A percentile compares a stretch with the other conserved stretches of the same genome.
Conservation (phyloP, 2,888 invertebrate species). For the Eulithis prunata region DNA sequence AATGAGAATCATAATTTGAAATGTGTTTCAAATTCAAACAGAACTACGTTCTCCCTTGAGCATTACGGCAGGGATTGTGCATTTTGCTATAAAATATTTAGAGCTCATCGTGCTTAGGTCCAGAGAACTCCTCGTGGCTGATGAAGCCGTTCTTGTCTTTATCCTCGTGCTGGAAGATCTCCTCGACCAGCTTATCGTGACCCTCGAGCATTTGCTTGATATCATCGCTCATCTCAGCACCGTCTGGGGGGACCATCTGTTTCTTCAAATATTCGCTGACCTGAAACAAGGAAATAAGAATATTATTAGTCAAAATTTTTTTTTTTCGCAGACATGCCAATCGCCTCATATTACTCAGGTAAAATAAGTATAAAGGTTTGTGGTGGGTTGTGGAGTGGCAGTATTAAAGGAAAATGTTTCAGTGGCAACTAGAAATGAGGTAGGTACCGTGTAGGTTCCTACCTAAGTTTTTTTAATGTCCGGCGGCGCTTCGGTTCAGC, state of each 20-base stretch:
- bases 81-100: conserved; percentile 73
- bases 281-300: conserved; percentile 72
- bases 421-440: too few species aligned
- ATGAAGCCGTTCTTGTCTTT: conserved; percentile 98
- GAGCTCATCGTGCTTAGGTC: conserved; percentile 98
- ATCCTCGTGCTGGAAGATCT: conserved; percentile 98
- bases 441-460: too few species aligned
- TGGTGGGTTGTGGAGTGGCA: too few species aligned
- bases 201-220: conserved; percentile 93
- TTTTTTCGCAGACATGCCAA: too few species aligned
- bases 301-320: too few species aligned
- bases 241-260: conserved; percentile 94
- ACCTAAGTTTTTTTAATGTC: too few species aligned
- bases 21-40: conserved; percentile 9
- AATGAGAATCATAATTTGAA: conserved; percentile 20
- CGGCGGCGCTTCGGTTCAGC: too few species aligned
- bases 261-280: conserved; percentile 96
- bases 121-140: conserved; percentile 97
- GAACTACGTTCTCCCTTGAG: conserved; percentile 12
- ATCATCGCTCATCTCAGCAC: conserved; percentile 89
- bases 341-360: too few species aligned
- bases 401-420: too few species aligned
- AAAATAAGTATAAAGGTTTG: too few species aligned
- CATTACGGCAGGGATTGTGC: conserved; percentile 8
- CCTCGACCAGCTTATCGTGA: conserved; percentile 96